A percentile compares a stretch with the other conserved stretches of the same genome.
These are phyloP conservation scores for Kryphioiulus occultus DNA, from an alignment of 2,888 invertebrate genomes.

Conservation along the genomic window DNA sequence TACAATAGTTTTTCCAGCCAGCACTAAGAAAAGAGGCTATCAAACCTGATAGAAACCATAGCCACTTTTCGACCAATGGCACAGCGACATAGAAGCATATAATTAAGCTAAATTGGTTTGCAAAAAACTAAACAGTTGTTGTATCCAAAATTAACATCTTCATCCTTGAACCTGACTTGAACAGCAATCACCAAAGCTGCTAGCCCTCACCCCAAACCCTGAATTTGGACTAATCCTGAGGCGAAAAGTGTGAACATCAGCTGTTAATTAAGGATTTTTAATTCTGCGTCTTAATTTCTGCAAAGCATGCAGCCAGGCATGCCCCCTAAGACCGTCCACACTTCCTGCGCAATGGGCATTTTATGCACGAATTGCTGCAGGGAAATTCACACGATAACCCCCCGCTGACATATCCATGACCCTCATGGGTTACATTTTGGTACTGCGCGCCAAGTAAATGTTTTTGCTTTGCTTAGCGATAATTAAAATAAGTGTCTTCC, in stretches of 20 bases:
- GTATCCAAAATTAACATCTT: neutral
- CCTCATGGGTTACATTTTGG: neutral
- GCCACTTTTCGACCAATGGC: too few species aligned
- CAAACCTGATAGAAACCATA: too few species aligned
- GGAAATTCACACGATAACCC: neutral
- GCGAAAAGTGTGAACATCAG: neutral
- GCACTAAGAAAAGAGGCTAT: too few species aligned
- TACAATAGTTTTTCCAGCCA: too few species aligned
- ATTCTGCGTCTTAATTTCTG: neutral
- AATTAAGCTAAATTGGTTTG: neutral
- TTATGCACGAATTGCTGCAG: neutral
- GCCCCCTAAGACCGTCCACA: neutral
- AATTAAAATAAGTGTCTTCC: constrained; percentile 9
- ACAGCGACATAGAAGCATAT: too few species aligned
- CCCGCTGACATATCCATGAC: constrained; percentile 16
- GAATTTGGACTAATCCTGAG: neutral
- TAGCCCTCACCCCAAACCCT: neutral
- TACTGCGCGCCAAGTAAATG: neutral
- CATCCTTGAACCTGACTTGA: neutral
- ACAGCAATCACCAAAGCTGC: neutral
- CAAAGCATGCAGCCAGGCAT: neutral
- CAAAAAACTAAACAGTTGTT: neutral
- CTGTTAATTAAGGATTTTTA: neutral
- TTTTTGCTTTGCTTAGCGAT: neutral
- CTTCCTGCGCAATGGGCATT: neutral